phyloP scores from a whole-genome alignment of 2,888 invertebrate genomes.

The Watsonalla cultraria region DNA sequence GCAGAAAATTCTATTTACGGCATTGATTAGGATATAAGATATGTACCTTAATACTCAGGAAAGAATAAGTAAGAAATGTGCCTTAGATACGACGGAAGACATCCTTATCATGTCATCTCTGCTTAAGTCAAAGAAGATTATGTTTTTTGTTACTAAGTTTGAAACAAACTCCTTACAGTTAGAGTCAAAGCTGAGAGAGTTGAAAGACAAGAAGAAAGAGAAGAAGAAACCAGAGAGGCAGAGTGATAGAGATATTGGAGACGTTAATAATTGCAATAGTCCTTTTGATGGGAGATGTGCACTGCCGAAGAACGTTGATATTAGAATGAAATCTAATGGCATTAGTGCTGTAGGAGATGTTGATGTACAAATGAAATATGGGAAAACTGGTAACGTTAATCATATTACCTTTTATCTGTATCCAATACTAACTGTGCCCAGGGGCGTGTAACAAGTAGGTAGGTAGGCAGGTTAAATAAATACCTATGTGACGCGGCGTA shows the following conservation, averaged over 20 bases:
- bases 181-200: conserved; percentile 60
- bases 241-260: conserved; percentile 9
- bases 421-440: too few relatives aligned
- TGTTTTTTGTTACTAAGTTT: too few relatives aligned
- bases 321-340: conserved; percentile 46
- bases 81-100: too few relatives aligned
- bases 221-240: conserved; percentile 17
- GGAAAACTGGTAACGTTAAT: conserved; percentile 36
- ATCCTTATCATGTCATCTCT: too few relatives aligned
- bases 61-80: too few relatives aligned
- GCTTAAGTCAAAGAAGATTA: too few relatives aligned
- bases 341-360: conserved; percentile 51
- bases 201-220: conserved; percentile 53
- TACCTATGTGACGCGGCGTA: too few relatives aligned
- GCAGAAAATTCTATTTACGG: too few relatives aligned
- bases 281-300: conserved; percentile 27
- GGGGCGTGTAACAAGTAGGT: too few relatives aligned
- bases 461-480: too few relatives aligned
- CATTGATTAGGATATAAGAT: too few relatives aligned
- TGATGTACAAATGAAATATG: conserved; percentile 43
- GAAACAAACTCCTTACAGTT: conserved; percentile 32
- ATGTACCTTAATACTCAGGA: too few relatives aligned
- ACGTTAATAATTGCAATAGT: conserved; percentile 8
- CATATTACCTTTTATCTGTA: background rate
- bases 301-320: conserved; percentile 35